Conservation (phyloP, 2,797 vertebrate genomes). For the Rhincodon typus region DNA sequence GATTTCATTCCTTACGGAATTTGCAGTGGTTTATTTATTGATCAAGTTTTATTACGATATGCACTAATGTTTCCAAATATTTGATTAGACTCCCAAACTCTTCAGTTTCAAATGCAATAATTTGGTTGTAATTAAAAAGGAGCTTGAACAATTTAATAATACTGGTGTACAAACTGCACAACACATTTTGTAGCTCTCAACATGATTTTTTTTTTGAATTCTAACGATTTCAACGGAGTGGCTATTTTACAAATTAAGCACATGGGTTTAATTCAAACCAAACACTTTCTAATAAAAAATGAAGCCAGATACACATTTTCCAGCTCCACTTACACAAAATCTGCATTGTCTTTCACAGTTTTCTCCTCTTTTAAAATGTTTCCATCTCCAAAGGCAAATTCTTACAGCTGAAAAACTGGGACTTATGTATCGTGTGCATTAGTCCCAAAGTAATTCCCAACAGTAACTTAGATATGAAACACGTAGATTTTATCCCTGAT, state of each 20-base stretch:
- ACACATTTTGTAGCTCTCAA: no score
- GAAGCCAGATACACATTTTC: background rate
- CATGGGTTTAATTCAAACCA: background rate
- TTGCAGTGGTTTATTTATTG: background rate
- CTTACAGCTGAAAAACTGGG: background rate
- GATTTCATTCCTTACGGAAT: background rate
- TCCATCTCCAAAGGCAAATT: background rate
- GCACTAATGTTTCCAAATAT: background rate
- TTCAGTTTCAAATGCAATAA: background rate
- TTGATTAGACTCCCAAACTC: background rate
- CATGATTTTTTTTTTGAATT: background rate
- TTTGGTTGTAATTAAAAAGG: background rate
- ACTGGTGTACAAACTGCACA: background rate
- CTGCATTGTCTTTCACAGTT: background rate
- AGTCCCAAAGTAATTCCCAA: background rate
- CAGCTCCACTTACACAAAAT: background rate
- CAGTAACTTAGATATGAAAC: background rate
- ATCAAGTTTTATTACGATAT: background rate
- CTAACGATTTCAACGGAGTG: background rate
- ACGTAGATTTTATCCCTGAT: background rate
- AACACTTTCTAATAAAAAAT: background rate
- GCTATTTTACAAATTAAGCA: background rate
- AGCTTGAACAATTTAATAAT: background rate
- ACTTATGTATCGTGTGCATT: background rate
- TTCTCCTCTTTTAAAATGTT: background rate